A percentile compares a stretch with the other conserved stretches of the same genome.
phyloP scores from a whole-genome alignment of 1,140 invertebrate species.

The Solen grandis region DNA sequence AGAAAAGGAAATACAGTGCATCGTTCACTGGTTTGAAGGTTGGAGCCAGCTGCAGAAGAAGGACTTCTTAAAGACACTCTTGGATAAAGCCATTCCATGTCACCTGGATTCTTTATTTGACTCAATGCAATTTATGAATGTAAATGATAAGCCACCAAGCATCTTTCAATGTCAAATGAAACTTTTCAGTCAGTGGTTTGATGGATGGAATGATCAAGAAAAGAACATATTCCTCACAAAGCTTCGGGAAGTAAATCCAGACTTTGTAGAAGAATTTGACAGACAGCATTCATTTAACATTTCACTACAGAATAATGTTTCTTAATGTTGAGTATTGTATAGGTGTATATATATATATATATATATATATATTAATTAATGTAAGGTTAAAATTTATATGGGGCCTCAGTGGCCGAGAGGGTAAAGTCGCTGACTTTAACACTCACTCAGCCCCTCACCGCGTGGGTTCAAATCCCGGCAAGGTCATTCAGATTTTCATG shows the following conservation, averaged over 20 bases:
- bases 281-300: slow-evolving; percentile 19
- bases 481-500: no score
- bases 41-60: slow-evolving; percentile 92
- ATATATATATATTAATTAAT: no score
- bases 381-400: no score
- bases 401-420: no score
- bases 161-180: slow-evolving; percentile 94
- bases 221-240: slow-evolving; percentile 80
- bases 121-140: slow-evolving; percentile 85
- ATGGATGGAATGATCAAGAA: slow-evolving; percentile 89
- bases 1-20: slow-evolving; percentile 74
- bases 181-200: slow-evolving; percentile 92
- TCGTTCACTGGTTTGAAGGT: slow-evolving; percentile 89
- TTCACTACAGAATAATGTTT: slow-evolving; percentile 25
- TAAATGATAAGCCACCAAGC: slow-evolving; percentile 88
- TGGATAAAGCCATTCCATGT: slow-evolving; percentile 84
- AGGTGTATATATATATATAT: no score
- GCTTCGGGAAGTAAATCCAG: slow-evolving; percentile 64
- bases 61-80: slow-evolving; percentile 90
- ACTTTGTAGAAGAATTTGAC: slow-evolving; percentile 73
- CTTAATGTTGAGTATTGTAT: no score
- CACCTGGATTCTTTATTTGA: slow-evolving; percentile 88
- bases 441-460: no score
- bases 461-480: no score
- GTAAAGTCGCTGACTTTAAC: no score